Percentiles rank a stretch among this genome's conserved stretches.
Evolutionary conservation across 2,113 vertebrate species (phyloP).

Genomic region (Climacteris rufus): DNA sequence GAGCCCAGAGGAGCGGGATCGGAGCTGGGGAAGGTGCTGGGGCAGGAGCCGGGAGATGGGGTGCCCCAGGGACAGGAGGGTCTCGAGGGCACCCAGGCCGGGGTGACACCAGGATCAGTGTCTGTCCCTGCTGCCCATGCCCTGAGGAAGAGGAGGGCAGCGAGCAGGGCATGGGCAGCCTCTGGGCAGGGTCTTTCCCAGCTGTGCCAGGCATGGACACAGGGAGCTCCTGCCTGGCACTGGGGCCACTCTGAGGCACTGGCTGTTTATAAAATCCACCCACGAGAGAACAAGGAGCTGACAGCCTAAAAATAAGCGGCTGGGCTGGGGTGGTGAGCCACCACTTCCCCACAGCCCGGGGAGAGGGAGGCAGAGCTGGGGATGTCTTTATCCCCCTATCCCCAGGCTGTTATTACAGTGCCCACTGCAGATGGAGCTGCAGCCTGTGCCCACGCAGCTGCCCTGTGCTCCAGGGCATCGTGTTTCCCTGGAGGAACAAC

Average conservation of each 20-base stretch:
- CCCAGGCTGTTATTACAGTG: not conserved
- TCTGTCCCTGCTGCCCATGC: not conserved
- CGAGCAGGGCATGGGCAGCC: not conserved
- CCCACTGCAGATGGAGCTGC: not conserved
- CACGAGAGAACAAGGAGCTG: not conserved
- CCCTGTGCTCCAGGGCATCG: accelerated
- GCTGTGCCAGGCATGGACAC: not conserved
- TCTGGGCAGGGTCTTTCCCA: not conserved
- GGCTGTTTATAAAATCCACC: not conserved
- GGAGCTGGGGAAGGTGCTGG: not conserved
- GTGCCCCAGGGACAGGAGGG: accelerated
- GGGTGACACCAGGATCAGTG: accelerated
- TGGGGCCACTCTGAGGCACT: accelerated
- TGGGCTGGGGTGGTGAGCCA: not conserved
- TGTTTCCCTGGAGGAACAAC: not conserved
- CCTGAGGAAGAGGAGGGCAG: not conserved
- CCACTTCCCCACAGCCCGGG: not conserved
- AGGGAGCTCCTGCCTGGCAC: not conserved
- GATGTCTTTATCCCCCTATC: not conserved
- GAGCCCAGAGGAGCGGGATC: too few relatives aligned
- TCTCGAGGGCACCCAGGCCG: accelerated
- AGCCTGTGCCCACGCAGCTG: not conserved
- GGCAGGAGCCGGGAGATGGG: accelerated
- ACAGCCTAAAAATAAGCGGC: slow-evolving; percentile 9
- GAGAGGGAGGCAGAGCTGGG: not conserved